Evolutionary conservation across 2,113 vertebrate genomes (phyloP).

Genomic region (Micronycteris hirsuta): DNA sequence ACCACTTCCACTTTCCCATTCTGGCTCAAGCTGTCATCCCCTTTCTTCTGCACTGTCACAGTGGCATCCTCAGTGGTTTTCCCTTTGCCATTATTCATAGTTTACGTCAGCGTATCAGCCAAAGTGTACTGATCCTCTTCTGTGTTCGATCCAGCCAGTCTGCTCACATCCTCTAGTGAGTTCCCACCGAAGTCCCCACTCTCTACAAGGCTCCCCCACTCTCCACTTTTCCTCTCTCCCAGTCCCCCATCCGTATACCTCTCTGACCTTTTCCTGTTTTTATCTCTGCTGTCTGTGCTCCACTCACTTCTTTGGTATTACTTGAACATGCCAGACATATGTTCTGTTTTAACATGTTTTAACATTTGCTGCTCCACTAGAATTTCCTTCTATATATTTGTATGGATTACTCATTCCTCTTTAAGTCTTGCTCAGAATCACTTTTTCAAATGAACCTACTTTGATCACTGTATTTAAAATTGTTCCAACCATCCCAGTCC

Average conservation of each 20-base stretch:
- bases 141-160: neutral
- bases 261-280: neutral
- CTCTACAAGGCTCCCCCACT: no score
- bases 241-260: accelerated
- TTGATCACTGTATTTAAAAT: neutral
- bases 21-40: neutral
- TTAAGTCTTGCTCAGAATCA: neutral
- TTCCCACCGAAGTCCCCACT: neutral
- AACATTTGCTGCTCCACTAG: neutral
- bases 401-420: neutral
- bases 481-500: neutral
- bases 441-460: neutral
- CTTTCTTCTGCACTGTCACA: neutral
- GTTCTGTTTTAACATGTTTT: neutral
- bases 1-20: neutral
- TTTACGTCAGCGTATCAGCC: neutral
- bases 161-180: neutral
- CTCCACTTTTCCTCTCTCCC: neutral
- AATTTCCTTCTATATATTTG: neutral
- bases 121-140: neutral
- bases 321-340: neutral
- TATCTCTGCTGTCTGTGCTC: neutral
- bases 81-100: neutral
- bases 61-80: neutral
- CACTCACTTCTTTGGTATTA: neutral